Evolutionary conservation across 2,797 vertebrate genomes (phyloP), one percentile per base, ranked within the genome.

Genomic region (Limosa lapponica): DNA sequence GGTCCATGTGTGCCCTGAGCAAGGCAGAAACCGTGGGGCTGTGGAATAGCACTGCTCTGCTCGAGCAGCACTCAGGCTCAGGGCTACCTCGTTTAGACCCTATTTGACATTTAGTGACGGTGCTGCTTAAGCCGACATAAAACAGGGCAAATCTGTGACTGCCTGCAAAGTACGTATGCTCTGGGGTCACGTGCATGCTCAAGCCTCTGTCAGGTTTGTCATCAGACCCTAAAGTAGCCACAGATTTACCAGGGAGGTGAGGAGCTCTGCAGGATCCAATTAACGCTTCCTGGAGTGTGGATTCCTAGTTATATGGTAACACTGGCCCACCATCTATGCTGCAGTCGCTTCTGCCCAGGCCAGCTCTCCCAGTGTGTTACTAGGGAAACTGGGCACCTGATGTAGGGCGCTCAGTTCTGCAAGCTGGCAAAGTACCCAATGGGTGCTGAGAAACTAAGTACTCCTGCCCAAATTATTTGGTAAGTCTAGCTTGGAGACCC

Each of bases 151-250:
- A 72, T 37, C 54, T 46, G 22, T 0, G 0, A 6, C 27, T 59
- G 27, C 55, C 55, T 64, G 44, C 49, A 16, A 39, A 49, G 16
- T 11, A 19, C 1, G 0, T 24, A 6, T 8, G 15, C 34, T 55
- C 34, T 73, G 16, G 39, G n/a, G 43, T 55, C 43, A 55, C 0
- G 1, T 19, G 28, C 0, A 1, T 15, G 30, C 67, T 46, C 11
- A 4, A 1, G 0, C 25, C 43, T 67, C n/a, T 55, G 30, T n/a
- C 1, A 2, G 52, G 41, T 54, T 54, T 16, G 2, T 58, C 2
- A 2, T 28, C 43, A 30, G 59, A 18, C 51, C 13, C 34, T 52
- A 11, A 66, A 89, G 32, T 8, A 85, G 48, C 48, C 55, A 41
- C 30, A 65, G 51, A 43, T 83, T 59, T 86, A 17, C 18, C 36